A percentile compares a stretch with the other conserved stretches of the same genome.
phyloP scores from a whole-genome alignment of 2,113 vertebrate genomes.

The Cercopithecus mona region DNA sequence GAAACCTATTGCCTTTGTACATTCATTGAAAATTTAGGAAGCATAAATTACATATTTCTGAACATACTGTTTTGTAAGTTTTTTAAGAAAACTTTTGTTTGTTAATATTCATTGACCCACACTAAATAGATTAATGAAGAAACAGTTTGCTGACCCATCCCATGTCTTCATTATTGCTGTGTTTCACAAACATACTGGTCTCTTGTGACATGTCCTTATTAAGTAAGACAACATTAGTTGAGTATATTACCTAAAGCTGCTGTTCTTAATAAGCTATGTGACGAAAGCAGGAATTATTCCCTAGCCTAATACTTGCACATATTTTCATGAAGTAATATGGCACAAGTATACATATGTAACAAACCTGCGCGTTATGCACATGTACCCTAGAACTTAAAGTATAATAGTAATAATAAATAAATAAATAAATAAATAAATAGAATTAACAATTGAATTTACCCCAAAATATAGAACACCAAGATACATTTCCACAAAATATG shows the following conservation, averaged over 20 bases:
- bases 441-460: not conserved
- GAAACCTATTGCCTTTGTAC: not conserved
- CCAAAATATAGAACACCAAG: not conserved
- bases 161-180: not conserved
- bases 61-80: not conserved
- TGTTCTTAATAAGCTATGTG: not conserved
- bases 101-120: not conserved
- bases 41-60: not conserved
- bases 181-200: not conserved
- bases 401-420: no score
- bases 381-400: no score
- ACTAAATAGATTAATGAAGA: constrained; percentile 14
- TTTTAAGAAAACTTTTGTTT: not conserved
- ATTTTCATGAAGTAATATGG: not conserved
- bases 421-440: no score
- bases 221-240: not conserved
- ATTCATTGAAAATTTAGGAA: not conserved
- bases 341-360: no score
- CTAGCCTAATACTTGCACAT: not conserved
- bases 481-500: not conserved
- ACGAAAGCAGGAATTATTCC: not conserved
- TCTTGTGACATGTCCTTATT: not conserved
- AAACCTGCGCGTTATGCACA: no score
- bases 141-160: not conserved
- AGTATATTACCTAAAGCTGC: not conserved